Conservation (phyloP, 2,113 vertebrate species). For the Menidia beryllina region DNA sequence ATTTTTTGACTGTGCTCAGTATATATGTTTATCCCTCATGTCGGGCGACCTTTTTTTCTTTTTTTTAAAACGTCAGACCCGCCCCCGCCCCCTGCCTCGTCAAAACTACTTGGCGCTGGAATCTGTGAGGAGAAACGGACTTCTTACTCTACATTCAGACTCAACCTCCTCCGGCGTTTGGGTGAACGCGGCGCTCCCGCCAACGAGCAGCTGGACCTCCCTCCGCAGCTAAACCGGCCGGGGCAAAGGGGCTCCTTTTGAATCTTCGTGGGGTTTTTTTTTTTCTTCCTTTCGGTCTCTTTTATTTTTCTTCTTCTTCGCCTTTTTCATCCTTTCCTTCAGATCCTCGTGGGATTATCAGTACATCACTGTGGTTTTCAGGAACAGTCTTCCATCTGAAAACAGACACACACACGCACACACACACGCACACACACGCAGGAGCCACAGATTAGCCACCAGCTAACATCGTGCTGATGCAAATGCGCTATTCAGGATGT, state of each 20-base stretch:
- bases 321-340: no score
- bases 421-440: conserved; percentile 62
- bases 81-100: no score
- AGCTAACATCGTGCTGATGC: conserved; percentile 60
- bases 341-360: conserved; percentile 84
- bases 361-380: conserved; percentile 99
- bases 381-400: conserved; percentile 99
- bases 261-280: conserved; percentile 72
- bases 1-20: conserved; percentile 91
- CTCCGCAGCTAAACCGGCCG: conserved; percentile 66
- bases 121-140: conserved; percentile 70
- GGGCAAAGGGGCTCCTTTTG: conserved; percentile 64
- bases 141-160: conserved; percentile 86
- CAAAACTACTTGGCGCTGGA: conserved; percentile 74
- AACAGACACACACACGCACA: conserved; percentile 78
- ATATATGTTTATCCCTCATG: conserved; percentile 81
- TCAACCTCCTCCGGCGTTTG: conserved; percentile 80
- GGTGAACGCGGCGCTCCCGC: conserved; percentile 74
- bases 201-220: conserved; percentile 71
- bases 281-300: conserved; percentile 34
- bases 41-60: conserved; percentile 68
- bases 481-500: conserved; percentile 52
- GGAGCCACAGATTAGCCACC: conserved; percentile 63
- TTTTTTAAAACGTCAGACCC: no score
- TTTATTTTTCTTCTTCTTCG: conserved; percentile 18